A percentile compares a stretch with the other conserved stretches of the same genome.
phyloP scores from a whole-genome alignment of 2,888 invertebrate species.

The Branchipolynoe longqiensis region DNA sequence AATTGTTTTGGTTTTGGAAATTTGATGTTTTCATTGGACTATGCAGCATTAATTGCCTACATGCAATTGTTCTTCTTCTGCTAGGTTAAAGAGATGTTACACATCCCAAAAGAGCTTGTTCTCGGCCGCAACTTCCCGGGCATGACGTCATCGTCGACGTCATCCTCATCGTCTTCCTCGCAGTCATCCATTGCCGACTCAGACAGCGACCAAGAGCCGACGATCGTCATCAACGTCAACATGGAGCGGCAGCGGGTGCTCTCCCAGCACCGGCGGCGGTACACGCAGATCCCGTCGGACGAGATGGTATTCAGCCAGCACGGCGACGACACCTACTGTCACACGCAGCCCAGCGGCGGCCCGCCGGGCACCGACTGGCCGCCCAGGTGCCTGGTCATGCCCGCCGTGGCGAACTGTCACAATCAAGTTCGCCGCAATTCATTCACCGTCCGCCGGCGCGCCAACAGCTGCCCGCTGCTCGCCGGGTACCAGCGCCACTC shows the following conservation, averaged over 20 bases:
- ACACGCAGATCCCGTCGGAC: constrained; percentile 10
- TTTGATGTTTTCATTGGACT: too few species aligned
- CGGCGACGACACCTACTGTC: background rate
- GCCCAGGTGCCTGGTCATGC: background rate
- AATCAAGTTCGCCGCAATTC: background rate
- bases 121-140: constrained; percentile 48
- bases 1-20: too few species aligned
- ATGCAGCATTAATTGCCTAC: too few species aligned
- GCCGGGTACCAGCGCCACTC: too few species aligned
- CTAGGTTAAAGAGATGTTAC: constrained; percentile 60
- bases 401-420: background rate
- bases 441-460: background rate
- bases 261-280: constrained; percentile 5
- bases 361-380: background rate
- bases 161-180: constrained; percentile 13
- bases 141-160: background rate
- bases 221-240: constrained; percentile 16
- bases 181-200: constrained; percentile 12
- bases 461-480: constrained; percentile 36
- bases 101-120: constrained; percentile 55
- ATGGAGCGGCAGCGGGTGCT: constrained; percentile 34
- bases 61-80: too few species aligned
- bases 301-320: constrained; percentile 40
- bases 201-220: background rate
- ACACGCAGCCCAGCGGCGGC: background rate